Percentiles rank a stretch among this genome's conserved stretches.
Evolutionary conservation across 2,113 vertebrate species (phyloP).

Genomic region (Macquaria ambigua): DNA sequence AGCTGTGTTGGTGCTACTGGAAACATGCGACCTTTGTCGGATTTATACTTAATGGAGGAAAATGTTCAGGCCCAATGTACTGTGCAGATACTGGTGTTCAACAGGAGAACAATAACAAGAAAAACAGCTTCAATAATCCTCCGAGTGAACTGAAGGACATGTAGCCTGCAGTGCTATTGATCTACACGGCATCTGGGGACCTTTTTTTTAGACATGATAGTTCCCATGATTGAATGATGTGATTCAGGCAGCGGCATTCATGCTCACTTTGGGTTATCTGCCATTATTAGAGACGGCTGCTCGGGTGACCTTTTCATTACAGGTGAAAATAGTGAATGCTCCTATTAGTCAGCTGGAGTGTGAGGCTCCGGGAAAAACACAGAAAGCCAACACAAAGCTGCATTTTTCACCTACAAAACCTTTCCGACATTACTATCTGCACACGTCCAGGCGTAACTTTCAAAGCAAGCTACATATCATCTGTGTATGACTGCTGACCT

Average conservation of each 20-base stretch:
- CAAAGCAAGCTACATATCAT: background rate
- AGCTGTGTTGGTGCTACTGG: background rate
- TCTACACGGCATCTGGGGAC: background rate
- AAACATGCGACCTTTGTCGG: background rate
- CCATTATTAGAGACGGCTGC: constrained; percentile 45
- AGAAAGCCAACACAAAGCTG: background rate
- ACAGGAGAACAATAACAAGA: background rate
- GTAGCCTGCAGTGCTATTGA: background rate
- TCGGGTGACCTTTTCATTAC: constrained; percentile 61
- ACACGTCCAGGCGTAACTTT: constrained; percentile 8
- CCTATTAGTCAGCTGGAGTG: constrained; percentile 7
- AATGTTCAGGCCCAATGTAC: background rate
- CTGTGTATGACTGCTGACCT: constrained; percentile 13
- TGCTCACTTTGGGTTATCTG: constrained; percentile 39
- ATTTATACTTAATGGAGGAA: background rate
- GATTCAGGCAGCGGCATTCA: constrained; percentile 16
- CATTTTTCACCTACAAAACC: background rate
- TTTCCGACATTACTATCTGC: background rate
- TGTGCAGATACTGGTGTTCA: background rate
- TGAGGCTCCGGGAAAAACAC: background rate
- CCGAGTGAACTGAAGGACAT: background rate
- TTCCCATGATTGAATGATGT: constrained; percentile 28
- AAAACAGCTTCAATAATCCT: constrained; percentile 20
- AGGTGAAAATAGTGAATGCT: constrained; percentile 30
- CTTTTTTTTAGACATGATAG: background rate